These are phyloP conservation scores for Mormyrus hasselquistii DNA, from an alignment of 2,797 vertebrate genomes.

Conservation along the genomic window DNA sequence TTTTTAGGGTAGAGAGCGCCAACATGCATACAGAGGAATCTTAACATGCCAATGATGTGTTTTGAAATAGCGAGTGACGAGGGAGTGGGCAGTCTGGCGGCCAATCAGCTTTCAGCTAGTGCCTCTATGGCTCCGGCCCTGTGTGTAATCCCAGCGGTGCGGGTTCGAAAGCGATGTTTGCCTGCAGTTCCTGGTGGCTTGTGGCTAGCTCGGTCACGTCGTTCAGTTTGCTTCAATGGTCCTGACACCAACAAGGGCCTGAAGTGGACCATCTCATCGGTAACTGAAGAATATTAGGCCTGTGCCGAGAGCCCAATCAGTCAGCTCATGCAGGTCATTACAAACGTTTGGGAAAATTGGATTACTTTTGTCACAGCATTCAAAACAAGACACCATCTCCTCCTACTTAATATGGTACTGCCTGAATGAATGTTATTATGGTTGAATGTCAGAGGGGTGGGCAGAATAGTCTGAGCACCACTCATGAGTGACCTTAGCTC, in stretches of 20 bases:
- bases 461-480: not conserved
- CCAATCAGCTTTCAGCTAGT: not conserved
- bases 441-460: not conserved
- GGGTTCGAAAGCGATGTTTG: not conserved
- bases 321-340: not conserved
- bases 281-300: not conserved
- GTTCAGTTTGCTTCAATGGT: not conserved
- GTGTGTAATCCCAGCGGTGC: not conserved
- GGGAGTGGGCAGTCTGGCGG: not conserved
- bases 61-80: not conserved
- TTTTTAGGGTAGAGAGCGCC: not conserved
- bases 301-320: not conserved
- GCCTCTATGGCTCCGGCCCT: not conserved
- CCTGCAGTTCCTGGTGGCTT: not conserved
- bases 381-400: not conserved
- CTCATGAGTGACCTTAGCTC: not conserved
- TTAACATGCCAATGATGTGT: not conserved
- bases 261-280: not conserved
- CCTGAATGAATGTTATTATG: not conserved
- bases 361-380: not conserved
- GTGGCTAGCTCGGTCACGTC: not conserved
- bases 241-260: slow-evolving; percentile 2
- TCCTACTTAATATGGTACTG: not conserved
- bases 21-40: not conserved
- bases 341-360: not conserved